A percentile compares a stretch with the other conserved stretches of the same genome.
These are phyloP conservation scores for Chironomus tepperi DNA, from an alignment of 1,140 invertebrate species.

Conservation along the genomic window DNA sequence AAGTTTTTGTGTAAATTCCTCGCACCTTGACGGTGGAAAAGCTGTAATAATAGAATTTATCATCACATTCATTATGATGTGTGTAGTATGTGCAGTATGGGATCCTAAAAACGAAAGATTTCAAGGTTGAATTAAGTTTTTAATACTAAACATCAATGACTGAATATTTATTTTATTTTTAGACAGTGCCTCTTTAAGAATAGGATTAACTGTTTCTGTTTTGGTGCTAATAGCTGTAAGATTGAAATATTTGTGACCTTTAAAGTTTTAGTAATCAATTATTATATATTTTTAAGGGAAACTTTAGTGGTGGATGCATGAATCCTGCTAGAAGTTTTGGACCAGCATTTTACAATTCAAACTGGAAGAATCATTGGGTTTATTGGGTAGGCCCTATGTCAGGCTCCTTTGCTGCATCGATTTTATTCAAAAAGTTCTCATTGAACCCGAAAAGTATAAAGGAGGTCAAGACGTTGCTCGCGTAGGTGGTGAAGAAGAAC, in stretches of 20 bases:
- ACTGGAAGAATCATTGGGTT: slow-evolving; percentile 76
- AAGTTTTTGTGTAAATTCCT: neutral
- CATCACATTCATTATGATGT: neutral
- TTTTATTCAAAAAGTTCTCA: neutral
- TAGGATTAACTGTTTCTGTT: neutral
- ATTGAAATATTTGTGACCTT: neutral
- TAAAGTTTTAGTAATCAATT: too few species aligned
- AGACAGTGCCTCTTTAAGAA: neutral
- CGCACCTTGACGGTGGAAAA: neutral
- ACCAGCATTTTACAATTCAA: slow-evolving; percentile 66
- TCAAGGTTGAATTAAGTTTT: neutral
- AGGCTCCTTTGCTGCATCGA: neutral
- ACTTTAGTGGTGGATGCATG: slow-evolving; percentile 43
- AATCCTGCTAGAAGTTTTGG: slow-evolving; percentile 83
- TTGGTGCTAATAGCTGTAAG: neutral
- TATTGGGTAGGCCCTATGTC: neutral
- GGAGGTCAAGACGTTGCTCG: neutral
- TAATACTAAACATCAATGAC: too few species aligned
- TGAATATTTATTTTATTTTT: neutral
- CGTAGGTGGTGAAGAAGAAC: neutral
- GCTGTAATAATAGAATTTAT: neutral
- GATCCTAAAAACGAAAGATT: neutral
- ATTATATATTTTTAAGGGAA: neutral
- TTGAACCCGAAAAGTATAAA: neutral
- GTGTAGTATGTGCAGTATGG: neutral